These are phyloP conservation scores for Polypterus bichir DNA, from an alignment of 2,113 vertebrate species.

Conservation along the genomic window DNA sequence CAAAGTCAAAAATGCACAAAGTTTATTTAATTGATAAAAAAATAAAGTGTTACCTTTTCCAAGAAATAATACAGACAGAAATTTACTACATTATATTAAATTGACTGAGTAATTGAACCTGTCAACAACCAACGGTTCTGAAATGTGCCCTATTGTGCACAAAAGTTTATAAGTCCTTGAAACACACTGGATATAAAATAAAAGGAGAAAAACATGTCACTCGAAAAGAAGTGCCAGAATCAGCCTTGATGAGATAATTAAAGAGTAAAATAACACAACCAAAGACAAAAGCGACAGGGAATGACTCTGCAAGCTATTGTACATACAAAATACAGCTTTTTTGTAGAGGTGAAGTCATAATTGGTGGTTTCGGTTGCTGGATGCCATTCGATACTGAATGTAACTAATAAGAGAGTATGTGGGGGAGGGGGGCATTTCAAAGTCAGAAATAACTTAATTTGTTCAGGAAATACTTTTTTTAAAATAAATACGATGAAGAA, in stretches of 20 bases:
- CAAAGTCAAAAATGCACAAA: too few relatives aligned
- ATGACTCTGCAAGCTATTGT: neutral
- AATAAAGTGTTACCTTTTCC: slow-evolving; percentile 22
- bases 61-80: slow-evolving; percentile 10
- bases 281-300: neutral
- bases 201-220: neutral
- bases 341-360: neutral
- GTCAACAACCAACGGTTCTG: slow-evolving; percentile 10
- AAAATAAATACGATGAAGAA: too few relatives aligned
- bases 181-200: slow-evolving; percentile 2
- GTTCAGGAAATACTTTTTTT: too few relatives aligned
- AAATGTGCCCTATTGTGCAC: neutral
- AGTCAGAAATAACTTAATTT: too few relatives aligned
- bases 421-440: too few relatives aligned
- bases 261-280: neutral
- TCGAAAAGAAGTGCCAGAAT: neutral
- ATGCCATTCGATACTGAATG: neutral
- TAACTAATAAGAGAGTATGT: too few relatives aligned
- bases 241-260: slow-evolving; percentile 1
- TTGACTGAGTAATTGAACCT: slow-evolving; percentile 10
- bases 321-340: neutral
- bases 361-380: neutral
- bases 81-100: slow-evolving; percentile 19
- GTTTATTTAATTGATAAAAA: slow-evolving; percentile 3
- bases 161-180: slow-evolving; percentile 9